Evolutionary conservation across 2,888 invertebrate genomes (phyloP), one percentile per base, ranked within the genome.

Genomic region (Zygogramma bicolorata): DNA sequence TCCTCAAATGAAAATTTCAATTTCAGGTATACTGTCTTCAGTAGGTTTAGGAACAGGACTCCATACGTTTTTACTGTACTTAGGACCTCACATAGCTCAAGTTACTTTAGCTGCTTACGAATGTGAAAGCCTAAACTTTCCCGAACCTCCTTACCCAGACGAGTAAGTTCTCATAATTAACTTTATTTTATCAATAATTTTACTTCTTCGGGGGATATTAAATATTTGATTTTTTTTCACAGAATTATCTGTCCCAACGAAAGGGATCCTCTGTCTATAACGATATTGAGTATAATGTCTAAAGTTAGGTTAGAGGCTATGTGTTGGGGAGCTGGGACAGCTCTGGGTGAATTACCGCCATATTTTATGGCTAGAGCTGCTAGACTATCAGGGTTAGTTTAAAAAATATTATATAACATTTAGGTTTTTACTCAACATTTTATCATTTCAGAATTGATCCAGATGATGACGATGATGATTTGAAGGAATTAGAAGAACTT

Each of bases 281-380:
- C 95, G 25, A 92, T 99, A 81, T 95, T 96, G 92, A 93, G 93
- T 80, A 98, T 99, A 77, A 97, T 99, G 95, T 92, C 94, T 34
- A 98, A 98, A 88, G 95, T 98, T 20, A 92, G 98, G 25, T 89
- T 98, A 76, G 99, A 99, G 88, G 96, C 97, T 10, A 96, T 99
- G 91, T 93, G 99, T 89, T 99, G 99, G 99, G 98, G 97, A 3
- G 92, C 95, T 22, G 97, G 99, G 3, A 99, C 99, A 0, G 99
- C 99, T 0, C 89, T 99, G n/a, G 99, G 99, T 0, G 99, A 99
- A 86, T 88, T 99, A 78, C 99, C 99, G 2, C 99, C 99, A 0
- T 99, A 99, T 90, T 99, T 99, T 88, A 98, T 99, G 98, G 99
- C 99, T n/a, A 90, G 97, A 74, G 98, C 99, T 3, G 95, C 96